Percentiles rank a stretch among this genome's conserved stretches.
phyloP scores from a whole-genome alignment of 2,113 vertebrate species.

The Nansenia antarctica region DNA sequence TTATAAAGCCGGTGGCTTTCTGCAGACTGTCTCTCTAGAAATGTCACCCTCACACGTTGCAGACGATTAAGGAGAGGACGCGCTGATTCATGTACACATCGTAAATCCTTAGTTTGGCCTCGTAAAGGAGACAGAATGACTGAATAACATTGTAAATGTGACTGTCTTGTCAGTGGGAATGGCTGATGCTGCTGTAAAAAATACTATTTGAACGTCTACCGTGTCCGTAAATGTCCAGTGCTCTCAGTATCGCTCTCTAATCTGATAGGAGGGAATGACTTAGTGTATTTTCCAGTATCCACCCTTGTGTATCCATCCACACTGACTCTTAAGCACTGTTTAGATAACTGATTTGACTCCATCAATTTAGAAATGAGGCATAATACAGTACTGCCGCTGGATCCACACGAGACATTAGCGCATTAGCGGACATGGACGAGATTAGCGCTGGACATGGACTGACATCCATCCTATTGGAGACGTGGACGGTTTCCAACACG shows the following conservation, averaged over 20 bases:
- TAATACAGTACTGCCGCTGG: background rate
- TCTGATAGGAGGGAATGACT: background rate
- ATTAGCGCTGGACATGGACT: too few relatives aligned
- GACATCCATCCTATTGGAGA: background rate
- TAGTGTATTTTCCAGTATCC: background rate
- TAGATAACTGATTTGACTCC: background rate
- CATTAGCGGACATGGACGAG: too few relatives aligned
- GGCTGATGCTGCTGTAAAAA: conserved; percentile 19
- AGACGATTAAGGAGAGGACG: conserved; percentile 28
- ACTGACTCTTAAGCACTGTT: background rate
- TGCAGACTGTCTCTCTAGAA: conserved; percentile 16
- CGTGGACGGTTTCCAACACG: too few relatives aligned
- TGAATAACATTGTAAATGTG: conserved; percentile 18
- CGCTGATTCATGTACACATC: conserved; percentile 10
- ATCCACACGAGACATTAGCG: too few relatives aligned
- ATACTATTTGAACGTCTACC: conserved; percentile 13
- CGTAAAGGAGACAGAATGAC: conserved; percentile 1
- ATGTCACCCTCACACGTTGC: conserved; percentile 38
- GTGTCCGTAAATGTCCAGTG: conserved; percentile 8
- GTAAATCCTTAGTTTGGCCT: conserved; percentile 24
- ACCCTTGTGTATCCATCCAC: background rate
- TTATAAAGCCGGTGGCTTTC: conserved; percentile 14
- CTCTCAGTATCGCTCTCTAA: background rate
- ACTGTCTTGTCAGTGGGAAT: conserved; percentile 15
- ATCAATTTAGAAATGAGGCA: background rate